phyloP scores from a whole-genome alignment of 1,140 invertebrate genomes.

The Marisa cornuarietis region DNA sequence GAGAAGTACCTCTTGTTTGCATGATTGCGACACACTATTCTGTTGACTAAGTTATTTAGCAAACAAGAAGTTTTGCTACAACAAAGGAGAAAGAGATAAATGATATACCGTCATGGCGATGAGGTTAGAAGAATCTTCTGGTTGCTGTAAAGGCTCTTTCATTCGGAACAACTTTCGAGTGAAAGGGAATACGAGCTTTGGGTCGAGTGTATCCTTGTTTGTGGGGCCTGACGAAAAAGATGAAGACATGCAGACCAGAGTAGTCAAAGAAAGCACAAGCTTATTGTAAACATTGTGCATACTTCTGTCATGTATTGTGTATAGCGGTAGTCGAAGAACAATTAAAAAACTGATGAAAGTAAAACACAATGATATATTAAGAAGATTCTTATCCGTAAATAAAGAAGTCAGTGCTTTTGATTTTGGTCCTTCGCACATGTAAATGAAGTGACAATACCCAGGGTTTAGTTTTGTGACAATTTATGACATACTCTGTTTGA shows the following conservation, averaged over 20 bases:
- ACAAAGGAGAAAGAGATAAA: no score
- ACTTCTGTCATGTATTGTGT: no score
- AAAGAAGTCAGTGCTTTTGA: background rate
- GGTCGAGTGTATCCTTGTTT: background rate
- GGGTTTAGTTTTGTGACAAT: background rate
- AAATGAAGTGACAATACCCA: background rate
- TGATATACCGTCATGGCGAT: background rate
- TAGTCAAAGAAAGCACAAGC: no score
- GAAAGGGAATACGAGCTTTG: slow-evolving; percentile 14
- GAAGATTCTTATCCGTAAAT: background rate
- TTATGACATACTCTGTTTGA: background rate
- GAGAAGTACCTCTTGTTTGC: background rate
- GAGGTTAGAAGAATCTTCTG: slow-evolving; percentile 10
- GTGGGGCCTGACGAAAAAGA: slow-evolving; percentile 1
- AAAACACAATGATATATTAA: background rate
- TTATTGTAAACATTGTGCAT: no score
- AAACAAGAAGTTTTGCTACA: background rate
- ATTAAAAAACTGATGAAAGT: background rate
- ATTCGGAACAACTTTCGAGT: slow-evolving; percentile 1
- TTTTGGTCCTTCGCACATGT: background rate
- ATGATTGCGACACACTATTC: background rate
- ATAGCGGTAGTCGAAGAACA: no score
- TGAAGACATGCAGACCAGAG: background rate
- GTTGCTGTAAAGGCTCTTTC: background rate
- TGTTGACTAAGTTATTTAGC: background rate